Percentiles rank a stretch among this genome's conserved stretches.
Evolutionary conservation across 2,113 vertebrate genomes (phyloP).

Genomic region (Hucho hucho): DNA sequence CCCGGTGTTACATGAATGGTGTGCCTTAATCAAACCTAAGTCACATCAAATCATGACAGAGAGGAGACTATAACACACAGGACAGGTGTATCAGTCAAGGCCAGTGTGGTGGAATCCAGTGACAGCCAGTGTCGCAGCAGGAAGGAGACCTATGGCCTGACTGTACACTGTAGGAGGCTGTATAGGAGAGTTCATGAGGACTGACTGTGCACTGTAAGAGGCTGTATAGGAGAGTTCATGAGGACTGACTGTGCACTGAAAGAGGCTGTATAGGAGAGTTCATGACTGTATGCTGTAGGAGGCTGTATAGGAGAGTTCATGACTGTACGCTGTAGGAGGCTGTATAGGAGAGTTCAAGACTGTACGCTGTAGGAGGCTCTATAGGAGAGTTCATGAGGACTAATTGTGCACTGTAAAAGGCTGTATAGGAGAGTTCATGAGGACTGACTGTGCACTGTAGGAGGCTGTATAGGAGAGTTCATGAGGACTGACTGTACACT

Average conservation of each 20-base stretch:
- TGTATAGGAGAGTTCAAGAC: background rate
- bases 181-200: constrained; percentile 17
- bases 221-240: background rate
- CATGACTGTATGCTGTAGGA: background rate
- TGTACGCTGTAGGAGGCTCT: background rate
- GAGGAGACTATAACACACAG: too few relatives aligned
- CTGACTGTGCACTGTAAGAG: too few relatives aligned
- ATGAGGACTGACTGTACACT: constrained; percentile 2
- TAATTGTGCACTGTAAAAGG: background rate
- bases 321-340: background rate
- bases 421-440: background rate
- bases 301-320: too few relatives aligned
- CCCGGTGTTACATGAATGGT: too few relatives aligned
- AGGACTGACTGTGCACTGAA: background rate
- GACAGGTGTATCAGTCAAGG: too few relatives aligned
- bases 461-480: background rate
- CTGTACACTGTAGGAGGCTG: background rate
- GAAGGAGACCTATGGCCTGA: too few relatives aligned
- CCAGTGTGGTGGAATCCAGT: too few relatives aligned
- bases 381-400: background rate
- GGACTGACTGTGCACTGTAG: background rate
- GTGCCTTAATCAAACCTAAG: too few relatives aligned
- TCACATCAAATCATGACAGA: too few relatives aligned
- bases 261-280: background rate
- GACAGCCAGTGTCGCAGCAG: too few relatives aligned